Base-by-base conservation (phyloP, 1,140 invertebrate species). In the Adelges cooleyi region DNA sequence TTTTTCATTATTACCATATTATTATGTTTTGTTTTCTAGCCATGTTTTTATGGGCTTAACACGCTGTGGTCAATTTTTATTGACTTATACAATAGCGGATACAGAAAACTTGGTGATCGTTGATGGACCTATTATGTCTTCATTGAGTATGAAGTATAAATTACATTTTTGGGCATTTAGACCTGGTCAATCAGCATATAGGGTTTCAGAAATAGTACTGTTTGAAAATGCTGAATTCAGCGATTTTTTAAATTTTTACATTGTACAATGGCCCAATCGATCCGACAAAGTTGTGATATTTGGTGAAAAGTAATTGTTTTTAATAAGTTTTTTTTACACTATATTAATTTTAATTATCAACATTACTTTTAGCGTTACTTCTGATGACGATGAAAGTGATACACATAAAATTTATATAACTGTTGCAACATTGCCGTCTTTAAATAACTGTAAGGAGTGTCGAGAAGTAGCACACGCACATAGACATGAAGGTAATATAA, bases 21-120 rank as follows among this genome's bases (percentile, higher is more conserved):
- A 11, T 36, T 51, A 23, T 22, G 25, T 65, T 50, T 18, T 33
- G 13, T 38, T 56, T 68, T 72, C 38, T 51, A 72, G 71, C 67
- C 89, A 95, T 77, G 84, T 95, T 40, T 90, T 93, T 73, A 89
- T 96, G 83, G 93, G 93, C 9, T 86, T 95, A 70, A 92, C 90
- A 23, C 86, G 90, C 71, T 94, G 91, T 77, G 92, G 92, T 9
- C 87, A 92, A 74, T 95, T 90, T 80, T 80, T 95, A 65, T 75
- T 96, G 56, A 93, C 90, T 59, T 95, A 94, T 73, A 87, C 86
- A 8, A 81, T 82, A 68, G 42, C 73, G 36, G 74, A 77, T 67
- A 29, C 44, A 27, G 65, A 65, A 33, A 67, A 40, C 56, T 17
- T 51, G 8, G 29, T 40, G 82, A 17, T 46, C 11, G 29, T 33